These are phyloP conservation scores for Colletes gigas DNA, from an alignment of 1,140 invertebrate species.

Conservation along the genomic window DNA sequence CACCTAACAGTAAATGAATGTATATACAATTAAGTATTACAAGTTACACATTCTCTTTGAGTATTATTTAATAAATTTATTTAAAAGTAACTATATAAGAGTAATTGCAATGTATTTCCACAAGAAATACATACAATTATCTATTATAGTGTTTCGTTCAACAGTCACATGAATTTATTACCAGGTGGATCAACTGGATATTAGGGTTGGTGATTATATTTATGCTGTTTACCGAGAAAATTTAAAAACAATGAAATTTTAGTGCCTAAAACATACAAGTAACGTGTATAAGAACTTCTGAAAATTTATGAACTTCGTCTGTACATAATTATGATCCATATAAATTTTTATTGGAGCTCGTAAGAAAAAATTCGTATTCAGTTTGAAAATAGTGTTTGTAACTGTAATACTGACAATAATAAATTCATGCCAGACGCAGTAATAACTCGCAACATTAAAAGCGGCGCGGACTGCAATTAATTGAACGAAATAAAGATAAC, in stretches of 20 bases:
- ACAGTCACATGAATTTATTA: conserved; percentile 51
- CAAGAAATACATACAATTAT: conserved; percentile 47
- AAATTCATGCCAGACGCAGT: conserved; percentile 48
- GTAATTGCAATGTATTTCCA: conserved; percentile 46
- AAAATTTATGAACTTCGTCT: conserved; percentile 15
- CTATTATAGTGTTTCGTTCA: conserved; percentile 47
- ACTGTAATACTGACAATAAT: conserved; percentile 49
- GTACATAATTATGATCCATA: background rate
- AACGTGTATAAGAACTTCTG: conserved; percentile 1
- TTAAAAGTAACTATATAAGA: conserved; percentile 48
- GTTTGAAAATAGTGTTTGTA: conserved; percentile 22
- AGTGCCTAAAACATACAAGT: conserved; percentile 14
- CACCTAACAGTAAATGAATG: conserved; percentile 48
- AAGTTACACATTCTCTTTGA: conserved; percentile 38
- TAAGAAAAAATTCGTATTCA: conserved; percentile 18
- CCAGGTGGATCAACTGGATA: conserved; percentile 32
- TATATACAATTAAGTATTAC: conserved; percentile 46
- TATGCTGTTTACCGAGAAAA: background rate
- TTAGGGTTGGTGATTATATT: background rate
- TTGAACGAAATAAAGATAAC: conserved; percentile 46
- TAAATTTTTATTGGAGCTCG: conserved; percentile 16
- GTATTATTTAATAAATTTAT: conserved; percentile 53
- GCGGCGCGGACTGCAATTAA: conserved; percentile 18
- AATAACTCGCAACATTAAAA: conserved; percentile 49
- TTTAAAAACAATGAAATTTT: conserved; percentile 13